These are phyloP conservation scores for Zoanthus sociatus DNA, from an alignment of 92 coral and sea anemone species.

Conservation along the genomic window DNA sequence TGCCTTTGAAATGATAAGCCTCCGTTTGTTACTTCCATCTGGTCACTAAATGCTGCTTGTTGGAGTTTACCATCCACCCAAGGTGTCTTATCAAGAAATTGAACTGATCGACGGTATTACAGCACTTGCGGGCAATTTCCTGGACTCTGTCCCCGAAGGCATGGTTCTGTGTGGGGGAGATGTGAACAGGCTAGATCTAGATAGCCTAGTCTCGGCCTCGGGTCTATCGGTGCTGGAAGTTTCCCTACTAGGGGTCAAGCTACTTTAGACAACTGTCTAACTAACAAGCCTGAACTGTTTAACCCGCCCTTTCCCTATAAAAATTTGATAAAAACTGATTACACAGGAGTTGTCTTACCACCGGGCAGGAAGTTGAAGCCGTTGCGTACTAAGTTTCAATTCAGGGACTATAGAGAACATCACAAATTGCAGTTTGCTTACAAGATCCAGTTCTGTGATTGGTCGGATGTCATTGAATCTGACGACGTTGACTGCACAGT, in stretches of 20 bases:
- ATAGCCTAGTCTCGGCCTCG: too few relatives aligned
- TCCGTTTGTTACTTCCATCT: slow-evolving; percentile 25
- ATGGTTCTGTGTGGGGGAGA: too few relatives aligned
- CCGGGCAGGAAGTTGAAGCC: slow-evolving; percentile 56
- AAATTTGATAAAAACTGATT: slow-evolving; percentile 36
- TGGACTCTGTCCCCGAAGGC: too few relatives aligned
- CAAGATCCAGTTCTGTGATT: slow-evolving; percentile 30
- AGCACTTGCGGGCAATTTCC: slow-evolving; percentile 11
- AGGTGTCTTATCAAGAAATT: slow-evolving; percentile 19
- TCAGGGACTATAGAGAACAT: slow-evolving; percentile 35
- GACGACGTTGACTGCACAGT: slow-evolving; percentile 27
- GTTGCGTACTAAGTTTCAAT: slow-evolving; percentile 34
- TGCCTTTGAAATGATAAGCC: slow-evolving; percentile 35
- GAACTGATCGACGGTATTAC: slow-evolving; percentile 41
- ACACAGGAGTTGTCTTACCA: slow-evolving; percentile 47
- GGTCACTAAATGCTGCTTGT: slow-evolving; percentile 31
- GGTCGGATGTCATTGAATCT: slow-evolving; percentile 29
- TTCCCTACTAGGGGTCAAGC: too few relatives aligned
- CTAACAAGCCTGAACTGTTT: too few relatives aligned
- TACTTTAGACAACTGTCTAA: too few relatives aligned
- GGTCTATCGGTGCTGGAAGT: too few relatives aligned
- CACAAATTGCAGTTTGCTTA: slow-evolving; percentile 16
- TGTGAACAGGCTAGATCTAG: too few relatives aligned
- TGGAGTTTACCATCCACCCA: slow-evolving; percentile 51
- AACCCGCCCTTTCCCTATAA: too few relatives aligned